Evolutionary conservation across 64 coral and sea anemone genomes (phyloP), one percentile per base, ranked within the genome.

Genomic region (Actinia equina): DNA sequence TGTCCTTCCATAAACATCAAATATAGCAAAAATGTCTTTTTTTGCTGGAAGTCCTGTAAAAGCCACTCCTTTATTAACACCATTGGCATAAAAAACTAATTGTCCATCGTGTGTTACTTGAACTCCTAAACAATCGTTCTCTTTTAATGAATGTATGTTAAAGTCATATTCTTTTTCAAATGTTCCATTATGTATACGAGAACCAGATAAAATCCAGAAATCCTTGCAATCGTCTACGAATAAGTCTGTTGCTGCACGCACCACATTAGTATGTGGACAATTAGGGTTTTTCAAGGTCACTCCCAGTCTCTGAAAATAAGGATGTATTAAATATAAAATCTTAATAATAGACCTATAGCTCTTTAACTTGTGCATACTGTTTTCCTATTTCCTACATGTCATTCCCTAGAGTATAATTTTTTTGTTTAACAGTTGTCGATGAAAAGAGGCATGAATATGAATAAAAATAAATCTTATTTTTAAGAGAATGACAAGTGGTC

Each of bases 1-100:
- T 86, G 93, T 95, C 86, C 91, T 91, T 60, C 97, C 97, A 89
- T 99, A 99, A 82, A 99, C 93, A 95, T 99, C 97, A 93, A 95
- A 95, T 60, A 99, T 86, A 88, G 61, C 90, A 93, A 93, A 99
- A 5, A 99, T 82, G 43, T 94, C 88, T 54, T 93, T 99, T 84
- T 95, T 91, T 16, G 74, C 85, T 83, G 97, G 97, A 79, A 99
- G 92, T 17, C 76, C 91, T 79, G 89, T 76, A 77, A 92, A 92
- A 53, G 97, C 97, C 53, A 87, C 57, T 10, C 97, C 97, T 86
- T 95, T 90, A 74, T 78, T 86, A 0, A 95, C 67, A 52, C 94
- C 94, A 88, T 99, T 92, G 10, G 92, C 88, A 84, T 90, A 99
- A 84, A 90, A 99, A 63, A 91, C 88, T 83, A 99, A 84, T 44